These are phyloP conservation scores for Phoxinus dragarum DNA, from an alignment of 2,797 vertebrate genomes.

Conservation along the genomic window DNA sequence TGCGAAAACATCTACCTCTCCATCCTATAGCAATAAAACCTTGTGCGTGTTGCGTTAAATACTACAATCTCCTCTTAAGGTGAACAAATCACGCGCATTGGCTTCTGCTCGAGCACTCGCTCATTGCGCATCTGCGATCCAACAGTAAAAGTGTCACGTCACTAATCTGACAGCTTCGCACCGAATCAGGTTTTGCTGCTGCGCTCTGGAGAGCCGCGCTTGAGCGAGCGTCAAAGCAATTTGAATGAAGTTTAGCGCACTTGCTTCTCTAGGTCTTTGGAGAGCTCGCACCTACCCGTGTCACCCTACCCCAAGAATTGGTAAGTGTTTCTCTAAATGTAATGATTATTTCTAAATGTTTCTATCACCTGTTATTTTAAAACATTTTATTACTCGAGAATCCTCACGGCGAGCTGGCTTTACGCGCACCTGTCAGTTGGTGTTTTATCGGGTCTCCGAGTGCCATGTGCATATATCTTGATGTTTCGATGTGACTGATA, in stretches of 20 bases:
- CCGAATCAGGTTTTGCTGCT: slow-evolving; percentile 78
- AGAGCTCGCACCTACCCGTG: slow-evolving; percentile 65
- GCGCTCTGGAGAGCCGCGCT: slow-evolving; percentile 59
- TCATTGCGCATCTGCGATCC: slow-evolving; percentile 65
- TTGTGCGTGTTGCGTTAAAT: not conserved
- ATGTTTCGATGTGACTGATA: not conserved
- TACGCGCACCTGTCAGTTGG: slow-evolving; percentile 45
- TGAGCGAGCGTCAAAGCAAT: slow-evolving; percentile 67
- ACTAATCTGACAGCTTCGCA: slow-evolving; percentile 80
- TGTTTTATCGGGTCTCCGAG: not conserved
- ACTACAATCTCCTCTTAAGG: not conserved
- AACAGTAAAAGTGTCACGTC: slow-evolving; percentile 73
- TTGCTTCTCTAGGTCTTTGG: slow-evolving; percentile 72
- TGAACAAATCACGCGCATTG: slow-evolving; percentile 14
- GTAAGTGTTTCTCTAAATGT: slow-evolving; percentile 73
- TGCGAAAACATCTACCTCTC: not conserved
- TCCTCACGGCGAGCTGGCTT: not conserved
- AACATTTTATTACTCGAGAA: not conserved
- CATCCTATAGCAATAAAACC: slow-evolving; percentile 5
- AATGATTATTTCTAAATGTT: not conserved
- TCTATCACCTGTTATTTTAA: not conserved
- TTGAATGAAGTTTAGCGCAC: slow-evolving; percentile 79
- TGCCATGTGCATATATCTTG: not conserved
- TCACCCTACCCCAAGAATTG: slow-evolving; percentile 72
- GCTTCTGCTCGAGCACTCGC: not conserved